These are phyloP conservation scores for Diploptera punctata DNA, from an alignment of 2,888 invertebrate species.

Conservation along the genomic window DNA sequence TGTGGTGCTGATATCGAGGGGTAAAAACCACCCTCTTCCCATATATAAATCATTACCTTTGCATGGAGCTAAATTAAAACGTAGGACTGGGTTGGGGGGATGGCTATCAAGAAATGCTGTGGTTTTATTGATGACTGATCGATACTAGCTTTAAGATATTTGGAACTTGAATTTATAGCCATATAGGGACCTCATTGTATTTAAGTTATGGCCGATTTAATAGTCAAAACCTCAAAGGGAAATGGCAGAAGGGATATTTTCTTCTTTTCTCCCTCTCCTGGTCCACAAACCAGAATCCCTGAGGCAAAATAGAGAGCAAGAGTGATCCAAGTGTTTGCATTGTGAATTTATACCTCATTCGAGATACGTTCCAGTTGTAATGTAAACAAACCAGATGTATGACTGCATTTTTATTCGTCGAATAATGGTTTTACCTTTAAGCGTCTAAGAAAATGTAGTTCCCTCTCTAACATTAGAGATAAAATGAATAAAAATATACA, in stretches of 20 bases:
- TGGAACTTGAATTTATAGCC: neutral
- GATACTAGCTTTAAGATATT: constrained; percentile 9
- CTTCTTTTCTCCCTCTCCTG: neutral
- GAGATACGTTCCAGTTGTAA: too few species aligned
- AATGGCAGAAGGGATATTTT: constrained; percentile 24
- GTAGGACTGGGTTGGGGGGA: neutral
- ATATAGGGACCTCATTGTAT: constrained; percentile 15
- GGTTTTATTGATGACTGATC: constrained; percentile 23
- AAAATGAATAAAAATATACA: too few species aligned
- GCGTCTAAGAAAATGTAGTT: too few species aligned
- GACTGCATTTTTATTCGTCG: too few species aligned
- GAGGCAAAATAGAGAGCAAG: too few species aligned
- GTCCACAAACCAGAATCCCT: neutral
- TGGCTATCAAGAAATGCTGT: constrained; percentile 21
- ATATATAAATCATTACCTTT: constrained; percentile 21
- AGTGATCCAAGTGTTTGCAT: too few species aligned
- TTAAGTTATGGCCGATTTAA: constrained; percentile 36
- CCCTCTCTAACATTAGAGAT: too few species aligned
- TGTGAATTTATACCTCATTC: too few species aligned
- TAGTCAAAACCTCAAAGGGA: constrained; percentile 36
- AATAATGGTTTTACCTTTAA: too few species aligned
- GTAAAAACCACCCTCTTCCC: neutral
- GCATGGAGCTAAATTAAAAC: constrained; percentile 25
- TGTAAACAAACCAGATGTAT: too few species aligned
- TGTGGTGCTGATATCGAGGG: constrained; percentile 8